Evolutionary conservation across 2,888 invertebrate genomes (phyloP).

Genomic region (Caenorhabditis angaria): DNA sequence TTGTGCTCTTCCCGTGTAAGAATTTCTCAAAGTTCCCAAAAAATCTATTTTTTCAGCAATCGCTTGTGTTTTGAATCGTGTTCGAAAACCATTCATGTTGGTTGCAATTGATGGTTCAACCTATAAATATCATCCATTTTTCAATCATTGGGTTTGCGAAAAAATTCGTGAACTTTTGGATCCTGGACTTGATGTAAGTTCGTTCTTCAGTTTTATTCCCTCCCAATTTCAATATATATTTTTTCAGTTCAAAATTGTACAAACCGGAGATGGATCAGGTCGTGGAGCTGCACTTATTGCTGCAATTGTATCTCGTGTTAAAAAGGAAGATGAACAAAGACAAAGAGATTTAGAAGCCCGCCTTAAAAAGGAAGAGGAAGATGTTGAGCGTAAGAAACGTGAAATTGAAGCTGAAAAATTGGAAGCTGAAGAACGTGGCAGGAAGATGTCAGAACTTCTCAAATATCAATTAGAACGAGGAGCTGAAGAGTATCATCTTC

Average conservation of each 20-base stretch:
- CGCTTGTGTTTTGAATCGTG: slow-evolving; percentile 87
- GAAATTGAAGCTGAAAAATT: slow-evolving; percentile 34
- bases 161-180: slow-evolving; percentile 78
- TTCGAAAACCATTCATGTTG: slow-evolving; percentile 82
- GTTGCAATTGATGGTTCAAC: slow-evolving; percentile 95
- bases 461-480: slow-evolving; percentile 39
- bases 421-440: slow-evolving; percentile 34
- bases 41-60: slow-evolving; percentile 72
- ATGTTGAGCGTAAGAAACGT: slow-evolving; percentile 23
- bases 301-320: slow-evolving; percentile 78
- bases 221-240: neutral
- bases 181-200: slow-evolving; percentile 75
- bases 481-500: slow-evolving; percentile 20
- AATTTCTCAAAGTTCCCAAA: no score
- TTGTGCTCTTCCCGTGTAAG: no score
- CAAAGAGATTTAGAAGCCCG: slow-evolving; percentile 22
- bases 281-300: slow-evolving; percentile 93
- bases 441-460: slow-evolving; percentile 36
- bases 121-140: slow-evolving; percentile 93
- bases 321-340: slow-evolving; percentile 41
- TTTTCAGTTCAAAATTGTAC: slow-evolving; percentile 78
- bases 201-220: no score
- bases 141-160: slow-evolving; percentile 90
- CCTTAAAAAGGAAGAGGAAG: slow-evolving; percentile 23
- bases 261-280: slow-evolving; percentile 92